Conservation (phyloP, 2,797 vertebrate species). For the Cetoscarus ocellatus region DNA sequence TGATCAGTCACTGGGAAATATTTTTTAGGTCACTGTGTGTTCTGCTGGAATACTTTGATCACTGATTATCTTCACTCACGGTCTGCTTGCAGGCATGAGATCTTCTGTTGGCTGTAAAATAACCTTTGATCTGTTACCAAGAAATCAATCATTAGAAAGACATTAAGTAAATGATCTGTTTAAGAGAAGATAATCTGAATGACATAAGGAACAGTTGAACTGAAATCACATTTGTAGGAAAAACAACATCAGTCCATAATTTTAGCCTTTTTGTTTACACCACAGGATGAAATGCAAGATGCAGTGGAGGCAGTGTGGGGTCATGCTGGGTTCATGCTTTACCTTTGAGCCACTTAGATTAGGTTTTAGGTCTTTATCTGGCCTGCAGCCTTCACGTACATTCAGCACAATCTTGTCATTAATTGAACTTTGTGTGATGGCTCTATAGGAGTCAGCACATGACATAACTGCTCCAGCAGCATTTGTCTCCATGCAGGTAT, state of each 20-base stretch:
- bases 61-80: background rate
- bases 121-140: background rate
- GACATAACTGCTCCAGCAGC: background rate
- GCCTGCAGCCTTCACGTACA: background rate
- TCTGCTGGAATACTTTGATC: background rate
- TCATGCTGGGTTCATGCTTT: slow-evolving; percentile 4
- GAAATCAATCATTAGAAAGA: background rate
- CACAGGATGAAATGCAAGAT: background rate
- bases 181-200: background rate
- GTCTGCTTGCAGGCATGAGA: background rate
- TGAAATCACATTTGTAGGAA: background rate
- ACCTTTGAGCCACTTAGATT: slow-evolving; percentile 48
- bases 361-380: slow-evolving; percentile 24
- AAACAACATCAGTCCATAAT: background rate
- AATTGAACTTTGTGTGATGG: slow-evolving; percentile 16
- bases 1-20: background rate
- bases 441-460: slow-evolving; percentile 2
- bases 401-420: background rate
- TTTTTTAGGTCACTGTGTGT: background rate
- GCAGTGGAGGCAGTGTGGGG: background rate
- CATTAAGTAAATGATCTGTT: background rate
- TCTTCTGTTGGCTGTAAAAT: background rate
- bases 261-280: background rate
- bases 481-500: background rate
- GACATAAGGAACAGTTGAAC: background rate